Percentiles rank a stretch among this genome's conserved stretches.
Conservation (phyloP, 2,888 invertebrate genomes). For the Cryptocheilus praepositus region DNA sequence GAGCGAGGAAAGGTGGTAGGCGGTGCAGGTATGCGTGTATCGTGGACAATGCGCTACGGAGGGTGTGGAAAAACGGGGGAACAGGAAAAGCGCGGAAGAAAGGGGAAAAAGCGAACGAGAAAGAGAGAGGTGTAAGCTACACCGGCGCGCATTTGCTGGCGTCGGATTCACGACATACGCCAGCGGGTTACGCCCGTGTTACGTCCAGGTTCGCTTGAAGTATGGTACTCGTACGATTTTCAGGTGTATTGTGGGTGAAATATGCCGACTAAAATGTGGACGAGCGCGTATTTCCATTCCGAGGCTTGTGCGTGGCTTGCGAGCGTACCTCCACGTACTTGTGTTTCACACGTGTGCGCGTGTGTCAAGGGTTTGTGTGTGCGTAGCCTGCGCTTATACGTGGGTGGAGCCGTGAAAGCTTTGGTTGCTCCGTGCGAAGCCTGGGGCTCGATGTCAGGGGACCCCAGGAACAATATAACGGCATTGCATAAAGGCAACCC, state of each 20-base stretch:
- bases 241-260: conserved; percentile 33
- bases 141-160: not conserved
- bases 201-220: conserved; percentile 17
- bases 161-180: conserved; percentile 14
- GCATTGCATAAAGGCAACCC: conserved; percentile 35
- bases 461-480: conserved; percentile 44
- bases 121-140: conserved; percentile 2
- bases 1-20: not conserved
- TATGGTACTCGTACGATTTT: conserved; percentile 28
- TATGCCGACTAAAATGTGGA: conserved; percentile 14
- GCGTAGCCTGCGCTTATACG: not conserved
- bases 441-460: conserved; percentile 41
- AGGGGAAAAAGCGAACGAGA: not conserved
- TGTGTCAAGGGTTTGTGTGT: not conserved
- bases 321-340: not conserved
- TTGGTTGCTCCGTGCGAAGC: conserved; percentile 22
- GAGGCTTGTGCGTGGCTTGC: not conserved
- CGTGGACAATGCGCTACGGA: conserved; percentile 10
- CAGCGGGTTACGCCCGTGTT: conserved; percentile 11
- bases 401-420: conserved; percentile 28
- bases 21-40: conserved; percentile 4
- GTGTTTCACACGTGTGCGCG: not conserved
- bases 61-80: too few relatives aligned
- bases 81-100: not conserved
- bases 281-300: conserved; percentile 4